Evolutionary conservation across 2,888 invertebrate species (phyloP).

Genomic region (Polylopha cassiicola): DNA sequence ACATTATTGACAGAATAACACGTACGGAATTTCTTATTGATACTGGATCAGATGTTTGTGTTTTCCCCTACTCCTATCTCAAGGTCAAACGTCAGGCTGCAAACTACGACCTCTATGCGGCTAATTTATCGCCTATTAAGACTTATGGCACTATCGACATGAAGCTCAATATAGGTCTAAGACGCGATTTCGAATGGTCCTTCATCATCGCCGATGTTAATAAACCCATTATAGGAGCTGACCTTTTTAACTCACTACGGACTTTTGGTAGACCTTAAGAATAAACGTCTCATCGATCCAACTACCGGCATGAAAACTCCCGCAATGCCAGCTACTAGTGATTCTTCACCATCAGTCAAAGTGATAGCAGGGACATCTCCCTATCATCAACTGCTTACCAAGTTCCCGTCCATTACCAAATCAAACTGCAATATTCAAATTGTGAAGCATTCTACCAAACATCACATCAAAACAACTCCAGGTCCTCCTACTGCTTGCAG

Average conservation of each 20-base stretch:
- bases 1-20: constrained; percentile 26
- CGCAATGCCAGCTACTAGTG: too few relatives aligned
- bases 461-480: too few relatives aligned
- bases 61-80: constrained; percentile 16
- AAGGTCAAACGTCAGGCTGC: constrained; percentile 1
- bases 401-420: too few relatives aligned
- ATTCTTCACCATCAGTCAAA: too few relatives aligned
- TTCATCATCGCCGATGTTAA: neutral
- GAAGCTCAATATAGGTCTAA: neutral
- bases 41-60: constrained; percentile 24
- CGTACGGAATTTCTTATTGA: constrained; percentile 26
- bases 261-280: neutral
- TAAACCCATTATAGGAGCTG: neutral
- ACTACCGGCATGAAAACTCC: too few relatives aligned
- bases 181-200: neutral
- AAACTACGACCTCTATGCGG: constrained; percentile 4
- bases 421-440: too few relatives aligned
- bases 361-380: too few relatives aligned
- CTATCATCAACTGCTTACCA: too few relatives aligned
- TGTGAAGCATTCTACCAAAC: too few relatives aligned
- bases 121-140: neutral
- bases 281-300: neutral
- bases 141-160: neutral
- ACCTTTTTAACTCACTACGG: neutral
- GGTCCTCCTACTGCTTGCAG: too few relatives aligned